phyloP scores from a whole-genome alignment of 2,113 vertebrate genomes.

The Vireo altiloquus region DNA sequence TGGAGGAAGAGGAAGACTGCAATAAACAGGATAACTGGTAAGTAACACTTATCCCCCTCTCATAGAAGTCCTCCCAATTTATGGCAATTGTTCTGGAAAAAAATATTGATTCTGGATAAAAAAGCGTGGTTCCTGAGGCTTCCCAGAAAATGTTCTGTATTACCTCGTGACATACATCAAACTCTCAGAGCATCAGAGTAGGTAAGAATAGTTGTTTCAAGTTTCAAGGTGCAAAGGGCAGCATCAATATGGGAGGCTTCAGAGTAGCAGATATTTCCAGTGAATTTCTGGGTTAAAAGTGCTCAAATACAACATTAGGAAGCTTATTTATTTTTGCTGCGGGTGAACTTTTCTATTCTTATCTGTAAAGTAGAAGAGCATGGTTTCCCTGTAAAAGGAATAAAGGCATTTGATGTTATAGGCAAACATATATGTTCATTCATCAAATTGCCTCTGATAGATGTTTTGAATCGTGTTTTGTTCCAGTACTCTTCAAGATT shows the following conservation, averaged over 20 bases:
- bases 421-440: background rate
- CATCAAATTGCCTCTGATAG: background rate
- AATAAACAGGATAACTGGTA: conserved; percentile 43
- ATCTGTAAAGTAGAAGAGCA: background rate
- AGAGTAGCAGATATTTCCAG: background rate
- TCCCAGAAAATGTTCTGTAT: background rate
- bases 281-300: background rate
- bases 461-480: background rate
- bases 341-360: background rate
- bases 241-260: background rate
- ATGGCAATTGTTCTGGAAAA: background rate
- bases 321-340: fast-evolving
- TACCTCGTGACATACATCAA: background rate
- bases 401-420: background rate
- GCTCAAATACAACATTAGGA: background rate
- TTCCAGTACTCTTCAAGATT: background rate
- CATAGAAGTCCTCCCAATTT: background rate
- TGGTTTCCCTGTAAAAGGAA: background rate
- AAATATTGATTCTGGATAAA: background rate
- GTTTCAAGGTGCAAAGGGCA: background rate
- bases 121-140: background rate
- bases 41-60: conserved; percentile 12
- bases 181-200: background rate
- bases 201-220: background rate
- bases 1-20: conserved; percentile 63